A percentile compares a stretch with the other conserved stretches of the same genome.
Evolutionary conservation across 1,140 invertebrate species (phyloP).

Genomic region (Brachionus calyciflorus): DNA sequence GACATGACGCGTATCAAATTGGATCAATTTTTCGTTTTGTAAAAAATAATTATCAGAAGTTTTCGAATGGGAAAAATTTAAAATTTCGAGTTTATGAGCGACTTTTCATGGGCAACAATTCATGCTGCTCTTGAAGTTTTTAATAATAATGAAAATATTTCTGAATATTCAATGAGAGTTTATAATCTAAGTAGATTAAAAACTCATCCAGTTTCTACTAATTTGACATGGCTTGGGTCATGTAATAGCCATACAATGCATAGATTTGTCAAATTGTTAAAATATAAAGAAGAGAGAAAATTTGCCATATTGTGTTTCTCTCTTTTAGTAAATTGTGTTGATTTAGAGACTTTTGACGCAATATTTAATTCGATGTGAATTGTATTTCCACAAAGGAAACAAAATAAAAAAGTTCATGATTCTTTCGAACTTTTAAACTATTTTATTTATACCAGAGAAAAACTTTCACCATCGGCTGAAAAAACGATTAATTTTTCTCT

Average conservation of each 20-base stretch:
- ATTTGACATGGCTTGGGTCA: neutral
- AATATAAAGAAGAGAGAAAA: neutral
- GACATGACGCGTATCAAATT: neutral
- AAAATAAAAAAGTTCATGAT: too few species aligned
- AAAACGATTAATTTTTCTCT: too few species aligned
- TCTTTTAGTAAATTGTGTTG: neutral
- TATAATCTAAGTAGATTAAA: neutral
- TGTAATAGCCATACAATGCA: neutral
- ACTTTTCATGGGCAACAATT: neutral
- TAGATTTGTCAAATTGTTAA: neutral
- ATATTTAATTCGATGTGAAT: neutral
- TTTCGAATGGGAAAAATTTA: neutral
- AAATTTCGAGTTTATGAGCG: neutral
- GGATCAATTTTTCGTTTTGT: neutral
- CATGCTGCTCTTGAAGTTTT: neutral
- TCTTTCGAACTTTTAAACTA: too few species aligned
- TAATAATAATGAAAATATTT: neutral
- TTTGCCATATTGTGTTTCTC: neutral
- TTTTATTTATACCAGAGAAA: too few species aligned
- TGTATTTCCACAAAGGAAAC: neutral
- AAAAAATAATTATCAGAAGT: neutral
- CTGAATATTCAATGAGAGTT: neutral
- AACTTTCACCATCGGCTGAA: too few species aligned
- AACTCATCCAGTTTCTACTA: neutral
- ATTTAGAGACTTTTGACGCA: neutral